Evolutionary conservation across 2,797 vertebrate species (phyloP), one percentile per base, ranked within the genome.

Genomic region (Enteromius trimaculatus): DNA sequence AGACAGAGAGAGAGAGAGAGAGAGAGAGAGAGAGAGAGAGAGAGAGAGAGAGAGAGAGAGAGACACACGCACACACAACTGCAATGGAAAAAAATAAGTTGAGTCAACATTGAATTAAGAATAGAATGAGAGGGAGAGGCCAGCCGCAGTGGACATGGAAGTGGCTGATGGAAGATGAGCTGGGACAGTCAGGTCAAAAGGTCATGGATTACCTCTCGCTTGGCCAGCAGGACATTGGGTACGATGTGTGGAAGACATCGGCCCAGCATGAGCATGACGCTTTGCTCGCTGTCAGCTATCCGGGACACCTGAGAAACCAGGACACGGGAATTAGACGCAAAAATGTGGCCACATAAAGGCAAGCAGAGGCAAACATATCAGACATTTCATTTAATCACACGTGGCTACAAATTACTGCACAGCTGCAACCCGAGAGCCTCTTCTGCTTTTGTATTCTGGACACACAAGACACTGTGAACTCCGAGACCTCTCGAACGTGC

Each of bases 241-340:
- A 99, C 98, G 60, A 99, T 99, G 93, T 99, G 98, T 85, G 98
- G 98, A 80, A 99, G 94, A 92, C 98, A 99, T 87, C 98, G 97
- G 42, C 98, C 98, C 90, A 99, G 89, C 98, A 99, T 99, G 85
- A 99, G 90, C 96, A 98, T 97, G 83, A 99, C 97, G n/a, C 96
- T 98, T 89, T 96, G 96, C 87, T 99, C 98, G 72, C 96, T 97
- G 92, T 99, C 98, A 77, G 98, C 97, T 88, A 99, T 99, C 88
- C 96, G 96, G 75, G 97, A 99, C 49, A 99, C 98, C 98, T 99
- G 89, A 34, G 84, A 26, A 70, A 34, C 9, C 0, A 69, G 19
- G 37, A 83, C 42, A 65, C 1, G 1, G 10, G 7, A 66, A 55
- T 51, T 21, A 70, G 37, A 26, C 13, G 19, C 42, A 81, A 62